These are phyloP conservation scores for Tribolium freemani DNA, from an alignment of 2,888 invertebrate species.

Conservation along the genomic window DNA sequence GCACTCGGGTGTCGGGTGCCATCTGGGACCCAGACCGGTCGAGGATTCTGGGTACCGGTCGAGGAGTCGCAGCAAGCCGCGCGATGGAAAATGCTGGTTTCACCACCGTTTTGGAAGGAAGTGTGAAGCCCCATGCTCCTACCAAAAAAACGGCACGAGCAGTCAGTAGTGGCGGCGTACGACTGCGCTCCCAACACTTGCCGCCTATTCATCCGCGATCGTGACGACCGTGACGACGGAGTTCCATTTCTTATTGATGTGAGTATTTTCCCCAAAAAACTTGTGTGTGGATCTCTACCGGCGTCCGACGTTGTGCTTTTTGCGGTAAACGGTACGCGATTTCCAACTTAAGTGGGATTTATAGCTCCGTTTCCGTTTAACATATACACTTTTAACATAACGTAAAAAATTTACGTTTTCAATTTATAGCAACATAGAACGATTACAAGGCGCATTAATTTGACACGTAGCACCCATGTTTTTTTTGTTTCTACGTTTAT, in stretches of 20 bases:
- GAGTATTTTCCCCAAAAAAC: neutral
- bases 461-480: no score
- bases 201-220: neutral
- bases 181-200: neutral
- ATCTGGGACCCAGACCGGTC: no score
- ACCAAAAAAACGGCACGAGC: neutral
- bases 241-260: neutral
- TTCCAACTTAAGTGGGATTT: no score
- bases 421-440: no score
- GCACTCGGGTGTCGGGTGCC: neutral
- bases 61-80: neutral
- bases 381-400: no score
- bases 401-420: no score
- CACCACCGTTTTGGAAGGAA: constrained; percentile 25
- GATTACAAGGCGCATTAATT: no score
- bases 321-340: constrained; percentile 5
- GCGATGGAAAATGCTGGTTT: constrained; percentile 30
- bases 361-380: no score
- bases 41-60: no score
- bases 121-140: neutral
- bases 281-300: neutral
- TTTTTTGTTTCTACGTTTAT: no score
- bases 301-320: neutral
- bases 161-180: neutral
- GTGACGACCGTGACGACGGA: constrained; percentile 8